Evolutionary conservation across 2,888 invertebrate species (phyloP), one percentile per base, ranked within the genome.

Genomic region (Drosophila fulvimacula): DNA sequence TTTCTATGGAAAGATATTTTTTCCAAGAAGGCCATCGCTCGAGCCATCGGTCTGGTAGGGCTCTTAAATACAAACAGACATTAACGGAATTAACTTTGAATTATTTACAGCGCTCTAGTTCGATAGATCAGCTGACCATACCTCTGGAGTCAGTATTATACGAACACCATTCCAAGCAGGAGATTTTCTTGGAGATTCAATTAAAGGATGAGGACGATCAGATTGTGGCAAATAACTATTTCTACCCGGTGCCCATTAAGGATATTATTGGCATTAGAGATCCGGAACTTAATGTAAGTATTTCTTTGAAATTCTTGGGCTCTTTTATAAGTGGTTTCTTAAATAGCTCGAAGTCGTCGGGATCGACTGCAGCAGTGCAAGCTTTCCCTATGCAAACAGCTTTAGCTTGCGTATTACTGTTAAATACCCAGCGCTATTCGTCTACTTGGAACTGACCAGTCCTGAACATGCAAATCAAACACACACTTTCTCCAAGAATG

Each of bases 241-340:
- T 96, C 3, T 95, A 96, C 82, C 95, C 96, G 0, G 93, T 91
- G 38, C 91, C 94, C 7, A 92, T 96, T 42, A 95, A 95, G 80
- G 82, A 93, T 36, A 92, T 94, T 1, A 91, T 91, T 56, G 94
- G 94, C 9, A 90, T 95, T 41, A 91, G 88, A 56, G 79, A 92
- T 76, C 94, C 95, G 1, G 90, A 92, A n/a, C 91, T 96, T 59
- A 88, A 91, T 88, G 95, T 96, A 89, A 65, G 72, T 61, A 9
- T 0, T 11, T 6, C 17, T 0, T 5, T 5, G 1, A 15, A 0
- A 42, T 7, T 52, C 10, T 39, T n/a, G 27, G 44, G 0, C n/a
- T 4, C 7, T 19, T 19, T 24, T 3, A n/a, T 17, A n/a, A n/a
- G 0, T 11, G 1, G 11, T 13, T 30, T 5, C 10, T 32, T 6